Conservation (phyloP, 2,113 vertebrate genomes). For the Megaceryle maxima region DNA sequence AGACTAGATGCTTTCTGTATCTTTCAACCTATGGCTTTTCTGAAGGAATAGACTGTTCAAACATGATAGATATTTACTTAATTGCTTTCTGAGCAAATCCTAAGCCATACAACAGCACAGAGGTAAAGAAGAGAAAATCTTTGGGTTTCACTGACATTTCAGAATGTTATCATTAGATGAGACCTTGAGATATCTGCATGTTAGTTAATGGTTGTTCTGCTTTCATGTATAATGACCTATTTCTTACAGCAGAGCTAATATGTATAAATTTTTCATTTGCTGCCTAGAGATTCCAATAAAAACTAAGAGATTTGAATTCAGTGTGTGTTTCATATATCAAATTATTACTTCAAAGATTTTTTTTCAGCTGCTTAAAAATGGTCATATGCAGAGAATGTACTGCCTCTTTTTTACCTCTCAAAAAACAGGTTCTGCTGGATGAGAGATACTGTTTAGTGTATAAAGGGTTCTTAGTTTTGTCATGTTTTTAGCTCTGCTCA, state of each 20-base stretch:
- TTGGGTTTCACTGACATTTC: slow-evolving; percentile 12
- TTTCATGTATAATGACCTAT: slow-evolving; percentile 44
- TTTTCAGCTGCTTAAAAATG: not conserved
- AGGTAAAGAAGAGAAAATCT: slow-evolving; percentile 30
- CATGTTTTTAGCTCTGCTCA: not conserved
- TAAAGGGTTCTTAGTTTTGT: not conserved
- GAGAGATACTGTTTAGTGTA: not conserved
- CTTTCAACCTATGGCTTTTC: not conserved
- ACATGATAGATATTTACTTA: slow-evolving; percentile 24
- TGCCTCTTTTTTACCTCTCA: not conserved
- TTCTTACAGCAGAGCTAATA: slow-evolving; percentile 17
- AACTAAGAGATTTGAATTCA: not conserved
- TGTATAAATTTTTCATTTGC: slow-evolving; percentile 53
- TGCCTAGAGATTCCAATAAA: slow-evolving; percentile 33
- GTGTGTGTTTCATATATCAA: not conserved
- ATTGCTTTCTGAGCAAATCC: slow-evolving; percentile 25
- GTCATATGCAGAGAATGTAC: not conserved
- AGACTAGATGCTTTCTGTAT: not conserved
- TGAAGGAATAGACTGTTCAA: slow-evolving; percentile 13
- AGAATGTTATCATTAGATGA: slow-evolving; percentile 16
- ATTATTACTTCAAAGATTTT: not conserved
- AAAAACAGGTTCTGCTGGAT: not conserved
- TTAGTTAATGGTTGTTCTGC: not conserved
- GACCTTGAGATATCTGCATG: slow-evolving; percentile 23
- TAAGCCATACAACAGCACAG: slow-evolving; percentile 6